These are phyloP conservation scores for Hemicentrotus pulcherrimus DNA, from an alignment of 35 echinoderm and acorn worm species.

Conservation along the genomic window DNA sequence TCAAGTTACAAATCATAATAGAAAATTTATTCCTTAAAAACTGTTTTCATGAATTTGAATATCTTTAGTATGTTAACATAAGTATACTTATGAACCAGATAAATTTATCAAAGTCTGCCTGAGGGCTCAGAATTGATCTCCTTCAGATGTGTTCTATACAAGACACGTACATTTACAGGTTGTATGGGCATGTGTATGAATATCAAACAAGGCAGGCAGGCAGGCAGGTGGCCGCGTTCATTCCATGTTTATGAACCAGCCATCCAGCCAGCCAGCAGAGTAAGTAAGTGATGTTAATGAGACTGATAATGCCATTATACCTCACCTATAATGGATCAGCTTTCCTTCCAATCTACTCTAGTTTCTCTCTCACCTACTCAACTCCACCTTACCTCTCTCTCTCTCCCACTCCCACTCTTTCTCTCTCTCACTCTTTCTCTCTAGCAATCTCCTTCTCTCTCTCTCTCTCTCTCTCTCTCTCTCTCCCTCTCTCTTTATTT, in stretches of 20 bases:
- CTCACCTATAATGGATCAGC: constrained; percentile 1
- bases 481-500: background rate
- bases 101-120: too few relatives aligned
- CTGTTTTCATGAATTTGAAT: too few relatives aligned
- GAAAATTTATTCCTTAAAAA: too few relatives aligned
- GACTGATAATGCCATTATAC: constrained; percentile 12
- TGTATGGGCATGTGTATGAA: background rate
- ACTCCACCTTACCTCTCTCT: background rate
- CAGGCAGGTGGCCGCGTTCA: background rate
- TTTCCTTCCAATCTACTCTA: background rate
- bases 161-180: background rate
- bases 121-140: too few relatives aligned
- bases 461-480: background rate
- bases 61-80: too few relatives aligned
- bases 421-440: background rate
- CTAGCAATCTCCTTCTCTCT: too few relatives aligned
- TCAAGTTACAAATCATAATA: too few relatives aligned
- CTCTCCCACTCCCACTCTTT: background rate
- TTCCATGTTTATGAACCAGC: background rate
- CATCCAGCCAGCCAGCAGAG: background rate
- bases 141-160: background rate
- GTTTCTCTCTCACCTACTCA: background rate
- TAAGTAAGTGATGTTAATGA: constrained; percentile 13
- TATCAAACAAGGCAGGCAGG: background rate
- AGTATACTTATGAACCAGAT: too few relatives aligned